Conservation (phyloP, 2,888 invertebrate species). For the Ctenicera cuprea region DNA sequence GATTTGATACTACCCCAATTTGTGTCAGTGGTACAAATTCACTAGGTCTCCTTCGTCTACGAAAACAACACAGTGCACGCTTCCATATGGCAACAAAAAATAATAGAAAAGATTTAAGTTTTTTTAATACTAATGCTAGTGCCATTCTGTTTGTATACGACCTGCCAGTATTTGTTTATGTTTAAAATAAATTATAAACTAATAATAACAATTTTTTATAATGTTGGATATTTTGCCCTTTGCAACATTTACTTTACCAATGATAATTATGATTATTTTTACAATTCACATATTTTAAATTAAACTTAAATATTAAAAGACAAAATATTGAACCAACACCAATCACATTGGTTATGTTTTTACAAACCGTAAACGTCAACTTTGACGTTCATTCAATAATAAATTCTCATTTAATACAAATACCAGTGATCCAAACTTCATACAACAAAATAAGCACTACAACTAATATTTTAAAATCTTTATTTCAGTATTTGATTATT, state of each 20-base stretch:
- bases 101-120: slow-evolving; percentile 76
- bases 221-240: too few relatives aligned
- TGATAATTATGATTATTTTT: neutral
- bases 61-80: slow-evolving; percentile 78
- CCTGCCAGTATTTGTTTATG: neutral
- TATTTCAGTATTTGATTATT: too few relatives aligned
- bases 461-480: too few relatives aligned
- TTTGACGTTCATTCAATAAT: neutral
- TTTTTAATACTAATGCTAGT: slow-evolving; percentile 64
- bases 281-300: neutral
- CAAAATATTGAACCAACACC: too few relatives aligned
- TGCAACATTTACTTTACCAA: neutral
- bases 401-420: neutral
- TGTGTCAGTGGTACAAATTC: slow-evolving; percentile 76
- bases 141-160: slow-evolving; percentile 5
- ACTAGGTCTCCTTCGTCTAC: slow-evolving; percentile 74
- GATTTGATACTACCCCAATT: slow-evolving; percentile 74
- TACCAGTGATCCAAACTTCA: neutral
- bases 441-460: too few relatives aligned
- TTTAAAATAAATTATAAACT: neutral
- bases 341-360: slow-evolving; percentile 1
- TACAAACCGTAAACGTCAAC: neutral
- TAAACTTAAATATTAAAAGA: neutral
- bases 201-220: neutral
- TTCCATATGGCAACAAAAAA: slow-evolving; percentile 75